phyloP scores from a whole-genome alignment of 2,888 invertebrate species.

The Chymomyza caudatula region DNA sequence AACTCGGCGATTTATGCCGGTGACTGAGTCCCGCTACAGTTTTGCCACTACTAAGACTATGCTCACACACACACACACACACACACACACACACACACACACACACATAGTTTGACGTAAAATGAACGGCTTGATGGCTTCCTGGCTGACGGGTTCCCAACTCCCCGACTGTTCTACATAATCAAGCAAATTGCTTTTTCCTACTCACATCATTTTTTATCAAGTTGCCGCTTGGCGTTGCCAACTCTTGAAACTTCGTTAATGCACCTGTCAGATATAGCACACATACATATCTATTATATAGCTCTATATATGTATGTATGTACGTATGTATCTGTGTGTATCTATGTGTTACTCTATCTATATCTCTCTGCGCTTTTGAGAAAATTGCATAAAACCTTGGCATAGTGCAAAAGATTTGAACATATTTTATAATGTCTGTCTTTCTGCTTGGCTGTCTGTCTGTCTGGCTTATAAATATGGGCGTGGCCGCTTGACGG shows the following conservation, averaged over 20 bases:
- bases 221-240: conserved; percentile 13
- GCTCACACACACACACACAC: not conserved
- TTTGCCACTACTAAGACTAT: not conserved
- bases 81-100: not conserved
- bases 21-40: not conserved
- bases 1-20: conserved; percentile 67
- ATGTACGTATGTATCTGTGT: conserved; percentile 51
- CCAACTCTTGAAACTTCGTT: conserved; percentile 53
- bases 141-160: not conserved
- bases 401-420: conserved; percentile 37
- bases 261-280: conserved; percentile 70
- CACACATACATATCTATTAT: conserved; percentile 26
- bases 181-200: conserved; percentile 71
- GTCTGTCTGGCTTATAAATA: not conserved
- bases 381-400: conserved; percentile 65
- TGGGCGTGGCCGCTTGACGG: not conserved
- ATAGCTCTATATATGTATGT: not conserved
- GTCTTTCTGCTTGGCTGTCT: not conserved
- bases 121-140: not conserved
- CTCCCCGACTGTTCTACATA: conserved; percentile 58
- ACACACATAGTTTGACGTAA: not conserved
- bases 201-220: conserved; percentile 72
- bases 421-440: conserved; percentile 26
- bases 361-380: conserved; percentile 52
- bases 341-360: conserved; percentile 52